These are phyloP conservation scores for Drosophila longiperda DNA, from an alignment of 2,888 invertebrate species.

Conservation along the genomic window DNA sequence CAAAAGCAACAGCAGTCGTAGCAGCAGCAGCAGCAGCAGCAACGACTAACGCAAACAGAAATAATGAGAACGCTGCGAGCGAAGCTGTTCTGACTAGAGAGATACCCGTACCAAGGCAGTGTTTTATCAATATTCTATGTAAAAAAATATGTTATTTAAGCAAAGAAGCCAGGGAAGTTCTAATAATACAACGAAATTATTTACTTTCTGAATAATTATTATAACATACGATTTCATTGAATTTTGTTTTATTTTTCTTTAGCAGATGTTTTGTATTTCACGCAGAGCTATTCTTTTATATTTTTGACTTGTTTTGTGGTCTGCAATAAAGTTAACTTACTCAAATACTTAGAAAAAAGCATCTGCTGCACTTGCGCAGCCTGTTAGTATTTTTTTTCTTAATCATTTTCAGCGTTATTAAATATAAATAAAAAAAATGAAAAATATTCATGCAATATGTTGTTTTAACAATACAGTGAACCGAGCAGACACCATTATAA, in stretches of 20 bases:
- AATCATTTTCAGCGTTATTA: not conserved
- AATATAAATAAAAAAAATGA: not conserved
- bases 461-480: not conserved
- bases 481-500: constrained; percentile 3
- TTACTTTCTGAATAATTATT: not conserved
- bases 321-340: no score
- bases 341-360: no score
- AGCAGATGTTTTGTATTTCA: no score
- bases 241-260: not conserved
- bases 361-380: not conserved
- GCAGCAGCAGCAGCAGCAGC: constrained; percentile 17
- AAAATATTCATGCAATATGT: not conserved
- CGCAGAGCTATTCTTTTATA: no score
- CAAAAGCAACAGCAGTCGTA: constrained; percentile 27
- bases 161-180: not conserved
- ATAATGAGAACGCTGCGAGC: constrained; percentile 26
- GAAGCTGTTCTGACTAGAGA: constrained; percentile 12
- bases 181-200: not conserved
- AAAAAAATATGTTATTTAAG: no score
- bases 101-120: constrained; percentile 26
- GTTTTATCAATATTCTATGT: not conserved
- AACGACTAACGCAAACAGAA: constrained; percentile 21
- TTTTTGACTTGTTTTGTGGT: no score
- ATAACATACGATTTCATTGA: not conserved
- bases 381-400: not conserved